These are phyloP conservation scores for Coracias cyanogaster DNA, from an alignment of 2,797 vertebrate species.

Conservation along the genomic window DNA sequence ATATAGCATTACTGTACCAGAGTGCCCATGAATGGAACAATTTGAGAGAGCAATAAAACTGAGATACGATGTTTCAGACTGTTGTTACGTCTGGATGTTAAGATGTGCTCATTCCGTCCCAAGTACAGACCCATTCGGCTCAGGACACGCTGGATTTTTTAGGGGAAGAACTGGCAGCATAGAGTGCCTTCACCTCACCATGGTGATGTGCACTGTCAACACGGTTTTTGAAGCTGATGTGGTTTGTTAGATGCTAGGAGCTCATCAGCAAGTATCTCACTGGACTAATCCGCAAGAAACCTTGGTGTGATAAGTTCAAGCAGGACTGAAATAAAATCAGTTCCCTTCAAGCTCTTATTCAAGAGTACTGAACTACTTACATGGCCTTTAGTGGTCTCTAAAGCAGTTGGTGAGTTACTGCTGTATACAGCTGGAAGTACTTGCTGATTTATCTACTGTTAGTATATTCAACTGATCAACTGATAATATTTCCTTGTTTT, in stretches of 20 bases:
- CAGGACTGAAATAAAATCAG: neutral
- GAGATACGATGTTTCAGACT: neutral
- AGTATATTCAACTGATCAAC: neutral
- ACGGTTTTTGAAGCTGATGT: neutral
- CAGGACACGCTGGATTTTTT: neutral
- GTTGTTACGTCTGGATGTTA: neutral
- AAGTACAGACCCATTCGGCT: neutral
- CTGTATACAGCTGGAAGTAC: neutral
- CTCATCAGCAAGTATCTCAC: neutral
- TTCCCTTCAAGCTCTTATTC: neutral
- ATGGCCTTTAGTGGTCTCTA: neutral
- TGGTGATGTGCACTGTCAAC: rapidly evolving
- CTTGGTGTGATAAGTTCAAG: neutral
- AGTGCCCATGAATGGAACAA: neutral
- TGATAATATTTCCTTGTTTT: neutral
- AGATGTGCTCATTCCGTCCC: neutral
- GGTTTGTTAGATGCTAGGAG: neutral
- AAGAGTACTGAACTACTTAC: neutral
- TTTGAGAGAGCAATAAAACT: neutral
- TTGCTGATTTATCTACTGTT: neutral
- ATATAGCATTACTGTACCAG: neutral
- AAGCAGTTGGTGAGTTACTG: neutral
- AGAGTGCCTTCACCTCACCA: neutral
- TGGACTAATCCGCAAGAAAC: neutral
- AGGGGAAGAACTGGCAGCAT: neutral